Percentiles rank a stretch among this genome's conserved stretches.
These are phyloP conservation scores for Drosophila koepferae DNA, from an alignment of 2,888 invertebrate genomes.

Conservation along the genomic window DNA sequence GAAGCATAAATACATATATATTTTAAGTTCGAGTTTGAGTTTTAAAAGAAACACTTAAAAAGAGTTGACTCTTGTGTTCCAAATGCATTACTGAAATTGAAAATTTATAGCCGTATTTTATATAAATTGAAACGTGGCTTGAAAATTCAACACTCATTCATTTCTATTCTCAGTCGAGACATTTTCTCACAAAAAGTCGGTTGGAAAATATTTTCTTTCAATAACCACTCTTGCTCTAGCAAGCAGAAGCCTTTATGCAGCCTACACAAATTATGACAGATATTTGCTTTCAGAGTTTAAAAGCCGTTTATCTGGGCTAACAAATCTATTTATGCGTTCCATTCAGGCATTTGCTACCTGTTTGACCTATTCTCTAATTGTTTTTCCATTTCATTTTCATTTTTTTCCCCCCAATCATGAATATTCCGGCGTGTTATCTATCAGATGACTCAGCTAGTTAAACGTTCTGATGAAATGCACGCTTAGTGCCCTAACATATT, in stretches of 20 bases:
- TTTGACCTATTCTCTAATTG: slow-evolving; percentile 57
- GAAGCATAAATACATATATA: neutral
- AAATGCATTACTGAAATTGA: slow-evolving; percentile 5
- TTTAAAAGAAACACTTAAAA: neutral
- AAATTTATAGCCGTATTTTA: neutral
- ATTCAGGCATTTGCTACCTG: slow-evolving; percentile 49
- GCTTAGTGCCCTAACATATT: slow-evolving; percentile 15
- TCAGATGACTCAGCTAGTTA: slow-evolving; percentile 71
- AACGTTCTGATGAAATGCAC: slow-evolving; percentile 65
- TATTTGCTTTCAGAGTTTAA: slow-evolving; percentile 60
- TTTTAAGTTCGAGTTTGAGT: neutral
- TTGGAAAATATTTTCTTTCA: slow-evolving; percentile 6
- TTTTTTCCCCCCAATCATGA: slow-evolving; percentile 37
- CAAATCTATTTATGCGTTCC: slow-evolving; percentile 53
- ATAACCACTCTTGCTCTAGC: slow-evolving; percentile 13
- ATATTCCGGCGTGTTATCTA: slow-evolving; percentile 57
- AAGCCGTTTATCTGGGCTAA: slow-evolving; percentile 54
- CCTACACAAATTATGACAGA: slow-evolving; percentile 62
- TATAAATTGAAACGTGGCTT: neutral
- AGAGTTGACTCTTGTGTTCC: neutral
- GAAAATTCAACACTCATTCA: neutral
- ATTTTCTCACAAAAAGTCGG: slow-evolving; percentile 33
- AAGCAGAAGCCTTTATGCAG: slow-evolving; percentile 12
- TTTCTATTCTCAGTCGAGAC: neutral
- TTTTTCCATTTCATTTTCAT: slow-evolving; percentile 28